Evolutionary conservation across 1,140 invertebrate genomes (phyloP).

Genomic region (Diabrotica virgifera): DNA sequence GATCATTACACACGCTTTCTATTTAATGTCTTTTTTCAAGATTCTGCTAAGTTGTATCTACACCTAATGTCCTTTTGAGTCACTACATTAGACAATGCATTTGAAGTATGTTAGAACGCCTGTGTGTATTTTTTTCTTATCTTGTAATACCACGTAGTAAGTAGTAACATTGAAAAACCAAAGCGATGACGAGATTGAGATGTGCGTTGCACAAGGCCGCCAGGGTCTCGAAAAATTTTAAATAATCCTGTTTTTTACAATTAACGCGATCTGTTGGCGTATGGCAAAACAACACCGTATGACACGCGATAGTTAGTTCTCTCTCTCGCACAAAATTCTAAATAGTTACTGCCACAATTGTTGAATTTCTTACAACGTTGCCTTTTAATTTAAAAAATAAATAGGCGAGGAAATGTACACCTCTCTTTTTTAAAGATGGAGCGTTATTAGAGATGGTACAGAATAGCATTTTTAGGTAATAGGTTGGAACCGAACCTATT

Average conservation of each 20-base stretch:
- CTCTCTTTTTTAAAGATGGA: too few relatives aligned
- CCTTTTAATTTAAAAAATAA: background rate
- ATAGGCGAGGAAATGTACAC: too few relatives aligned
- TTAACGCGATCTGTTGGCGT: constrained; percentile 10
- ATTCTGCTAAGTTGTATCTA: too few relatives aligned
- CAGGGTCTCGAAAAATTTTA: constrained; percentile 6
- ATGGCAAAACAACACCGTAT: constrained; percentile 5
- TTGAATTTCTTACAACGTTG: background rate
- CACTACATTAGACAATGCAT: too few relatives aligned
- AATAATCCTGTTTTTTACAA: constrained; percentile 7
- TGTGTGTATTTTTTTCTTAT: background rate
- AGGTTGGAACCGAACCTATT: too few relatives aligned
- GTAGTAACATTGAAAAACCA: background rate
- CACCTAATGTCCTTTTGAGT: too few relatives aligned
- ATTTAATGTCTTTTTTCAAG: too few relatives aligned
- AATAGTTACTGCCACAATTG: background rate
- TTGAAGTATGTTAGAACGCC: background rate
- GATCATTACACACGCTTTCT: too few relatives aligned
- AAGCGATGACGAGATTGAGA: background rate
- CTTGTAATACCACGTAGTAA: background rate
- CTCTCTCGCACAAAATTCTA: background rate
- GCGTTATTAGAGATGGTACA: too few relatives aligned
- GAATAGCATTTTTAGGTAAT: too few relatives aligned
- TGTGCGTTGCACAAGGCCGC: constrained; percentile 6
- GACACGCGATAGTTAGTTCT: constrained; percentile 7